These are phyloP conservation scores for Heteronetta atricapilla DNA, from an alignment of 2,113 vertebrate genomes.

Conservation along the genomic window DNA sequence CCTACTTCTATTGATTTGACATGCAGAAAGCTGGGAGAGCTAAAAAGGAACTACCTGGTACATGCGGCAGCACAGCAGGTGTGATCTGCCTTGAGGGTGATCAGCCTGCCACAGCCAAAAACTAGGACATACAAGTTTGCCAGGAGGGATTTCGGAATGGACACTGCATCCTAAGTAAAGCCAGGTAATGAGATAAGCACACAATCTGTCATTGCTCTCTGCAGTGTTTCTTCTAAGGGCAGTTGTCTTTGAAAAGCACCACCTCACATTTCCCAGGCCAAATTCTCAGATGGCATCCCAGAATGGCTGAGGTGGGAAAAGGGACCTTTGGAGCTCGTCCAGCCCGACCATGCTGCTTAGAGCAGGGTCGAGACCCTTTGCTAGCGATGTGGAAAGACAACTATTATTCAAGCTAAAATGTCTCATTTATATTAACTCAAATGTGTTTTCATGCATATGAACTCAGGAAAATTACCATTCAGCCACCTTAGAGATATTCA, in stretches of 20 bases:
- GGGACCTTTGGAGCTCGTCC: background rate
- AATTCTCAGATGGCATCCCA: background rate
- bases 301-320: background rate
- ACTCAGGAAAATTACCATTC: background rate
- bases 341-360: background rate
- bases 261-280: background rate
- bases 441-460: background rate
- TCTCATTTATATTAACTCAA: background rate
- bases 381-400: background rate
- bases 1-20: background rate
- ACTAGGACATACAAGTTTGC: background rate
- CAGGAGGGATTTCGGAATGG: background rate
- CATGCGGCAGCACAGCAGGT: slow-evolving; percentile 8
- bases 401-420: background rate
- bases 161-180: background rate
- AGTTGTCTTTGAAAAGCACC: background rate
- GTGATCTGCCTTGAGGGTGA: slow-evolving; percentile 46
- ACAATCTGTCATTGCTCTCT: background rate
- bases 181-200: background rate
- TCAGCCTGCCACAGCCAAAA: slow-evolving; percentile 6
- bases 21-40: slow-evolving; percentile 8
- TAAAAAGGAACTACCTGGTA: background rate
- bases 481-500: background rate
- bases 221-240: background rate
- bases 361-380: background rate